Base-by-base conservation (phyloP, 2,113 vertebrate genomes). In the Psophia crepitans region DNA sequence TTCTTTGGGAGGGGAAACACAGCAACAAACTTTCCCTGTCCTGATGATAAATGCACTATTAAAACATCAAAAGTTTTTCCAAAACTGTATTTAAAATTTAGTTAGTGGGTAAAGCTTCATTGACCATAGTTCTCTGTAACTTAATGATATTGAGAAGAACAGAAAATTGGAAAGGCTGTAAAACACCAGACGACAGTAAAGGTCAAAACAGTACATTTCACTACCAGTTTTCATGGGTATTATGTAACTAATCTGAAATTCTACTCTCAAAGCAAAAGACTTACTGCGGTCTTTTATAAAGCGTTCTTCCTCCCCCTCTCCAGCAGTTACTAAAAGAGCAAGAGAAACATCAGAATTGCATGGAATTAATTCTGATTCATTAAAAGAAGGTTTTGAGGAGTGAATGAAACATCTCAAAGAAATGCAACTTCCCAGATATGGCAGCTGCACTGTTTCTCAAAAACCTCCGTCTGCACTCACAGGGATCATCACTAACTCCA, bases 231-330 rank as follows among this genome's bases (percentile, higher is more conserved):
- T 75, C 56, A 54, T 44, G 14, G 16, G 12, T 53, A 44, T 83
- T 89, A 80, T 51, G 30, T 54, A 95, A 81, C 65, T 58, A 11
- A 64, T 58, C 44, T 74, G 43, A 88, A 94, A 84, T 66, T 92
- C 80, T 88, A 71, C 54, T 87, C 89, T 78, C 88, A 87, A 95
- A 90, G 57, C 46, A 94, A 71, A 58, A 93, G 39, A 39, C 79
- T 35, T 61, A 63, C 48, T 51, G 74, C 5, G 14, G n/a, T 18
- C 13, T 60, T 86, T 46, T 30, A 51, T 33, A 51, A 92, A 83
- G 56, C 30, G 10, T 64, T 71, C n/a, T 2, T 71, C 60, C 41
- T 91, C 30, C 51, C 56, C 26, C 16, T 33, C 57, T 54, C 48
- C 3, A 14, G 60, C 44, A 89, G n/a, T 61, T 83, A 73, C 12